phyloP scores from a whole-genome alignment of 2,797 vertebrate species.

The Babyrousa celebensis region DNA sequence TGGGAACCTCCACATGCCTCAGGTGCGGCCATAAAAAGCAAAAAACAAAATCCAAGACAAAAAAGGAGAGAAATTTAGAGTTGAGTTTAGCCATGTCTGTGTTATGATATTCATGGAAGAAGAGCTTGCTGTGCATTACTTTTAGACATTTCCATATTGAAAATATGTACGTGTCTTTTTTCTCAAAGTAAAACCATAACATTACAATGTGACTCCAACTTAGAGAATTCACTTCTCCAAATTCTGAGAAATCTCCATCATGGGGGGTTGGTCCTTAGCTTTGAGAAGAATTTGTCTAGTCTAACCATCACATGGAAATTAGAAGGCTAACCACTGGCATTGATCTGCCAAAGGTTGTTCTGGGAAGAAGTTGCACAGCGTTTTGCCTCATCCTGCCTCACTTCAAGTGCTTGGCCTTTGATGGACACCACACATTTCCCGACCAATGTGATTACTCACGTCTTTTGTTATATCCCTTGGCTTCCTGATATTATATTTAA shows the following conservation, averaged over 20 bases:
- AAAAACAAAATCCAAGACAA: no score
- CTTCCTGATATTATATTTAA: constrained; percentile 78
- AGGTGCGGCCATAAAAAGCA: no score
- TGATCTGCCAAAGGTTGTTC: neutral
- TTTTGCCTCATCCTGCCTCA: neutral
- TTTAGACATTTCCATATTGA: neutral
- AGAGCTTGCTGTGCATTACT: neutral
- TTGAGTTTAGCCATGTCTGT: no score
- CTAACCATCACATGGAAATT: neutral
- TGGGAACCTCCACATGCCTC: no score
- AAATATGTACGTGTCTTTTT: neutral
- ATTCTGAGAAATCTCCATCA: neutral
- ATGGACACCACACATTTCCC: neutral
- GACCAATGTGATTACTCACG: constrained; percentile 62
- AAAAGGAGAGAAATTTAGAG: no score
- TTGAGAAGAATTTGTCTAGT: neutral
- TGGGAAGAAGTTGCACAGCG: neutral
- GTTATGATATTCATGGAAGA: neutral
- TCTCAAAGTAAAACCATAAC: neutral
- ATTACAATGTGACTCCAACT: neutral
- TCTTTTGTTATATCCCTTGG: constrained; percentile 65
- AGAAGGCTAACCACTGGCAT: neutral
- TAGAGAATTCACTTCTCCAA: neutral
- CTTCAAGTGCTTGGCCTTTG: constrained; percentile 57
- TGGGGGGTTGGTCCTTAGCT: neutral